Evolutionary conservation across 2,113 vertebrate genomes (phyloP).

Genomic region (Origma solitaria): DNA sequence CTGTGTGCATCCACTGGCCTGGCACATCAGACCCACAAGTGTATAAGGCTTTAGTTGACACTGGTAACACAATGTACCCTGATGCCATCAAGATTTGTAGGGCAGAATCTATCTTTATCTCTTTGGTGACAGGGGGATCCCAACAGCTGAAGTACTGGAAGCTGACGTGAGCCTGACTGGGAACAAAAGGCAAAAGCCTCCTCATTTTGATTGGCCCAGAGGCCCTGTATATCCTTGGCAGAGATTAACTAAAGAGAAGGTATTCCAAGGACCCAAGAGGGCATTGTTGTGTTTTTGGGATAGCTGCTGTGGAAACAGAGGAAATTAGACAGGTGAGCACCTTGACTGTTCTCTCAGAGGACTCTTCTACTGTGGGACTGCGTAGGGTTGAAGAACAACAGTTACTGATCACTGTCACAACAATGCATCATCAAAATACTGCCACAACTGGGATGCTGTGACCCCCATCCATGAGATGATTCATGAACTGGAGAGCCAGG

Average conservation of each 20-base stretch:
- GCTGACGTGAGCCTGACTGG: background rate
- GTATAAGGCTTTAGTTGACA: background rate
- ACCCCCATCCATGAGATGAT: too few species aligned
- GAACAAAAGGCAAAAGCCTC: background rate
- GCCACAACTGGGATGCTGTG: rapidly evolving
- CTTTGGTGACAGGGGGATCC: background rate
- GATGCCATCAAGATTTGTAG: background rate
- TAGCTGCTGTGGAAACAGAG: background rate
- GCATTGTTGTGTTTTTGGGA: background rate
- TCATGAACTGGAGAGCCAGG: background rate
- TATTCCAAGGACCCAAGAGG: background rate
- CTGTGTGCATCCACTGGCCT: background rate
- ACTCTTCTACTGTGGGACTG: background rate
- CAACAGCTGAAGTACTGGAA: background rate
- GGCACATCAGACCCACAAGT: background rate
- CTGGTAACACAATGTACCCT: too few species aligned
- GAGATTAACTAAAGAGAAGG: background rate
- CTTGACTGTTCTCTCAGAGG: background rate
- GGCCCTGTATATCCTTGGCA: background rate
- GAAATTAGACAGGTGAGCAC: background rate
- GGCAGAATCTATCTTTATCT: background rate
- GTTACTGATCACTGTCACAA: background rate
- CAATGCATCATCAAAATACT: background rate
- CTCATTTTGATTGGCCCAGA: background rate
- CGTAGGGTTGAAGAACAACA: background rate